Percentiles rank a stretch among this genome's conserved stretches.
phyloP scores from a whole-genome alignment of 2,797 vertebrate genomes.

The Sternotherus odoratus region DNA sequence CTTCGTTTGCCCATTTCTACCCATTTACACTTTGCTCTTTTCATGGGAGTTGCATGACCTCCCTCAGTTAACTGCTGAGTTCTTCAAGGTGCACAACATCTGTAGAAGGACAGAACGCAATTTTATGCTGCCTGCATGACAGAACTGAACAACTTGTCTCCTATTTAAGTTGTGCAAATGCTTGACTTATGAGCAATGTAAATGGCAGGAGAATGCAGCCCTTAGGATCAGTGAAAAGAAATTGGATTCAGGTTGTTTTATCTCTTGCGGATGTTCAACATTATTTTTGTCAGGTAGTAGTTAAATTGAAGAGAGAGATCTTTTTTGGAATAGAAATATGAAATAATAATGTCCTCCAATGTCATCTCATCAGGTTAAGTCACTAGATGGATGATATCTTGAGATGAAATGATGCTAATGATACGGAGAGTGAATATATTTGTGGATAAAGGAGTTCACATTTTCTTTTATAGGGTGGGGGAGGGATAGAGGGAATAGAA shows the following conservation, averaged over 20 bases:
- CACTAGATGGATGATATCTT: conserved; percentile 39
- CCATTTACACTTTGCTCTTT: not conserved
- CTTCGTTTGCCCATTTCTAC: not conserved
- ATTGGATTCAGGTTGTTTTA: conserved; percentile 66
- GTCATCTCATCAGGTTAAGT: conserved; percentile 60
- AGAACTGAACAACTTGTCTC: conserved; percentile 62
- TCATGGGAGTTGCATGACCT: not conserved
- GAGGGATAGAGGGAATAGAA: not conserved
- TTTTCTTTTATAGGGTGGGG: not conserved
- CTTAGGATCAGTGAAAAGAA: conserved; percentile 68
- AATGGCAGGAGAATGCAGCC: conserved; percentile 58
- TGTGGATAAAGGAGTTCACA: conserved; percentile 4
- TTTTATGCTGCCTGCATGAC: conserved; percentile 56
- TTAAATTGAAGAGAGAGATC: conserved; percentile 67
- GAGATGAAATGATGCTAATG: conserved; percentile 57
- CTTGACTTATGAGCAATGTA: conserved; percentile 51
- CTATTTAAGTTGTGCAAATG: conserved; percentile 66
- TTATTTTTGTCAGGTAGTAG: conserved; percentile 68
- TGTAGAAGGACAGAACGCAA: conserved; percentile 41
- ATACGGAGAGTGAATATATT: conserved; percentile 46
- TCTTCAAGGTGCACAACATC: conserved; percentile 20
- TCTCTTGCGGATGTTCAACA: conserved; percentile 66
- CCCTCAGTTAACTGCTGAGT: not conserved
- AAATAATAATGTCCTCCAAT: conserved; percentile 64
- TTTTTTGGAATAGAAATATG: conserved; percentile 69